A percentile compares a stretch with the other conserved stretches of the same genome.
Evolutionary conservation across 2,113 vertebrate genomes (phyloP).

Genomic region (Fukomys damarensis): DNA sequence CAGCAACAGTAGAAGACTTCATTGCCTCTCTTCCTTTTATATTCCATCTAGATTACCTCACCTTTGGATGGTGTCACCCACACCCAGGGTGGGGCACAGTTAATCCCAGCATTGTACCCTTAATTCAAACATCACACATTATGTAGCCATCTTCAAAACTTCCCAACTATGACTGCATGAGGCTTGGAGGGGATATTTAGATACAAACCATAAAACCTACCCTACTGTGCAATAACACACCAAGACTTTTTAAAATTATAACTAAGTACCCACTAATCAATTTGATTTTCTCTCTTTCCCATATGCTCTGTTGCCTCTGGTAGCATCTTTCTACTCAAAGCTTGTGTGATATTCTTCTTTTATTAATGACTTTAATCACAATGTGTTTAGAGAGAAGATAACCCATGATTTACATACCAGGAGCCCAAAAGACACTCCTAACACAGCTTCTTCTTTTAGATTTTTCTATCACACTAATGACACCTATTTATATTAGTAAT

Average conservation of each 20-base stretch:
- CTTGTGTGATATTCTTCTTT: not conserved
- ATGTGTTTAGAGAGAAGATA: not conserved
- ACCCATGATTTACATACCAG: not conserved
- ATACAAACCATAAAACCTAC: not conserved
- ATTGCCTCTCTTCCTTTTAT: not conserved
- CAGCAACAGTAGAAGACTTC: not conserved
- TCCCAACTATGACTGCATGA: not conserved
- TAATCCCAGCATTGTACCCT: not conserved
- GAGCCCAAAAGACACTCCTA: not conserved
- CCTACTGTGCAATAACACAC: not conserved
- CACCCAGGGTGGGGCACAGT: not conserved
- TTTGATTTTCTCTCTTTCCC: not conserved
- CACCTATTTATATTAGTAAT: not conserved
- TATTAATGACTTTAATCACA: not conserved
- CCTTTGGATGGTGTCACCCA: not conserved
- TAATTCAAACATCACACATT: not conserved
- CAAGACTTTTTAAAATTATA: not conserved
- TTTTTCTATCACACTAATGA: not conserved
- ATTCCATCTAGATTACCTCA: not conserved
- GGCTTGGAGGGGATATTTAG: not conserved
- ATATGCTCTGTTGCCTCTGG: not conserved
- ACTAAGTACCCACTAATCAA: not conserved
- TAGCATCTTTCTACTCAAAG: not conserved
- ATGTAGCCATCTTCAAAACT: not conserved
- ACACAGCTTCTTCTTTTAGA: not conserved